phyloP scores from a whole-genome alignment of 2,797 vertebrate species.

The Holocentrus rufus region DNA sequence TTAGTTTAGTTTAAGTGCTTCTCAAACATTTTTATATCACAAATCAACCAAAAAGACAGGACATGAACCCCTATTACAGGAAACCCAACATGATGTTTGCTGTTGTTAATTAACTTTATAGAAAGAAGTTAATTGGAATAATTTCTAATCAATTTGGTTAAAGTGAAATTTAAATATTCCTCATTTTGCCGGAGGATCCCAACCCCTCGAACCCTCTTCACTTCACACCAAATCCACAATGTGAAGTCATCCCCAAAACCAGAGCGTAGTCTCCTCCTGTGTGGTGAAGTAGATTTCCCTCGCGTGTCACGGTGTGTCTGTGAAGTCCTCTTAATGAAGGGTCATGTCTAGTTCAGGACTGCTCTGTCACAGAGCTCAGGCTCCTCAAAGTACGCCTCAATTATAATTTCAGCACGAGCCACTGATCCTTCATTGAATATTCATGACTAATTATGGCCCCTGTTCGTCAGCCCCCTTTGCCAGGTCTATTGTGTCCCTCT shows the following conservation, averaged over 20 bases:
- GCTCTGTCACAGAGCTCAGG: conserved; percentile 45
- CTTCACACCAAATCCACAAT: conserved; percentile 12
- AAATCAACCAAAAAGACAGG: too few relatives aligned
- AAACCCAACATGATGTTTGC: too few relatives aligned
- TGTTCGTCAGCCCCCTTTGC: conserved; percentile 62
- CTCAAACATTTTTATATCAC: too few relatives aligned
- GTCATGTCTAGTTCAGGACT: conserved; percentile 63
- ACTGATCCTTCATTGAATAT: conserved; percentile 78
- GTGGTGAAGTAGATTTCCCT: not conserved
- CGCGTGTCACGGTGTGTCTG: conserved; percentile 28
- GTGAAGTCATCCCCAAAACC: not conserved
- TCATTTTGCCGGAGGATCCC: too few relatives aligned
- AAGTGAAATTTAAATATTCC: too few relatives aligned
- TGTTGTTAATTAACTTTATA: too few relatives aligned
- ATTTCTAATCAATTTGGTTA: too few relatives aligned
- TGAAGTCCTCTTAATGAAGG: conserved; percentile 57
- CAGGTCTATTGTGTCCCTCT: conserved; percentile 73
- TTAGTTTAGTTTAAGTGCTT: too few relatives aligned
- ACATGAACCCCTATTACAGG: too few relatives aligned
- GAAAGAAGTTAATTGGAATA: too few relatives aligned
- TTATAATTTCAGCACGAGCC: conserved; percentile 64
- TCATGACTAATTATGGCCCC: conserved; percentile 79
- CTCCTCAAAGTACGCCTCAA: conserved; percentile 54
- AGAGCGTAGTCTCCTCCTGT: conserved; percentile 10
- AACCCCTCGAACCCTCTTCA: not conserved